Conservation (phyloP, 2,113 vertebrate species). For the Ictalurus furcatus region DNA sequence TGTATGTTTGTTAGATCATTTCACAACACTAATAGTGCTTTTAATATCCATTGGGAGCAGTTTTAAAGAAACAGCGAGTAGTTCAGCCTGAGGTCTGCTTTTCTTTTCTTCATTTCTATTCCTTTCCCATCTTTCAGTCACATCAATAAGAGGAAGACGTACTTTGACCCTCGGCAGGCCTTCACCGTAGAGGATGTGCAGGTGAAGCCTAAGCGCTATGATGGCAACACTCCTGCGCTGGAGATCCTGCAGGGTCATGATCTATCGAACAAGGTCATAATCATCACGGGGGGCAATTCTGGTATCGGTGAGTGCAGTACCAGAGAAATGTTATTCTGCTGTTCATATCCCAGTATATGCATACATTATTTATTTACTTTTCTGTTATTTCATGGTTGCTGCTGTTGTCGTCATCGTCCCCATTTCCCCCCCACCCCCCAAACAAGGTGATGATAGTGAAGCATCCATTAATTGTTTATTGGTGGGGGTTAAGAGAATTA, state of each 20-base stretch:
- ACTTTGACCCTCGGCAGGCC: slow-evolving; percentile 94
- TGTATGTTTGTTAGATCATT: neutral
- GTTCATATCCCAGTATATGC: neutral
- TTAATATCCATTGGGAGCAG: neutral
- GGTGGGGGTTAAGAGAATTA: neutral
- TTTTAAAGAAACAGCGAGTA: neutral
- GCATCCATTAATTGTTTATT: neutral
- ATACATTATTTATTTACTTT: neutral
- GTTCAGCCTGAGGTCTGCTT: neutral
- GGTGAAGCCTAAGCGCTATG: slow-evolving; percentile 86
- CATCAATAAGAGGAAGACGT: slow-evolving; percentile 94
- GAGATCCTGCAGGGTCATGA: slow-evolving; percentile 92
- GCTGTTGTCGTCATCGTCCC: neutral
- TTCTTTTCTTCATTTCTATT: neutral
- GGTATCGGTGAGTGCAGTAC: slow-evolving; percentile 85
- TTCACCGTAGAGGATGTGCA: slow-evolving; percentile 92
- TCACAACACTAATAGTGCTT: neutral
- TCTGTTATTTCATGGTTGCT: neutral
- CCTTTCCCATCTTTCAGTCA: slow-evolving; percentile 75
- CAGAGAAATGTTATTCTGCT: neutral
- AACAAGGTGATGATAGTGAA: neutral
- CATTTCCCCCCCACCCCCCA: too few relatives aligned
- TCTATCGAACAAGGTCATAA: slow-evolving; percentile 83
- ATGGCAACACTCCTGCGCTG: slow-evolving; percentile 88
- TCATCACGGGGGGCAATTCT: slow-evolving; percentile 89